Evolutionary conservation across 2,888 invertebrate genomes (phyloP).

Genomic region (Zaprionus lineosus): DNA sequence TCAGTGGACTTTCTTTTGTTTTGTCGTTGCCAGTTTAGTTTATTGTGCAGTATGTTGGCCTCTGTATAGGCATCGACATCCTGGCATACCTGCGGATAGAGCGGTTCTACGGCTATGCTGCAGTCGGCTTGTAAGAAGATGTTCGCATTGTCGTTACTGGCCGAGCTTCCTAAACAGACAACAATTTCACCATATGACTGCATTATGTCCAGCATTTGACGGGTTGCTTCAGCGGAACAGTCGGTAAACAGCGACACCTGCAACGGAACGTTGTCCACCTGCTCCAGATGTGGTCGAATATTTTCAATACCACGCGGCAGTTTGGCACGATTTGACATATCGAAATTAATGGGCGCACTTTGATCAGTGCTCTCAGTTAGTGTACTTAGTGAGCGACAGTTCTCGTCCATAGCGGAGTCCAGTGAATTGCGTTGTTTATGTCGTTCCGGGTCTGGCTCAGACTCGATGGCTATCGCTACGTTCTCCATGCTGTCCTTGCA

Average conservation of each 20-base stretch:
- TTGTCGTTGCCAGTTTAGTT: constrained; percentile 69
- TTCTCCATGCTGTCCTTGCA: constrained; percentile 42
- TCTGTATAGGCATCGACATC: constrained; percentile 82
- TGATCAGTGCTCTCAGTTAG: constrained; percentile 95
- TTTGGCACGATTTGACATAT: constrained; percentile 96
- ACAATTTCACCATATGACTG: constrained; percentile 97
- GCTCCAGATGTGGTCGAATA: constrained; percentile 96
- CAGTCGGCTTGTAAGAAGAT: constrained; percentile 96
- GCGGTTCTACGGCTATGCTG: constrained; percentile 95
- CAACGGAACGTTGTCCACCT: constrained; percentile 98
- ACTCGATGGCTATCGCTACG: constrained; percentile 43
- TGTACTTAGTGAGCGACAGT: constrained; percentile 92
- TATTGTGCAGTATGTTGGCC: constrained; percentile 81
- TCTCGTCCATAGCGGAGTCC: constrained; percentile 85
- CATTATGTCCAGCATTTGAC: constrained; percentile 97
- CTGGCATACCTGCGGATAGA: constrained; percentile 91
- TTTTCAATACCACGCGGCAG: constrained; percentile 98
- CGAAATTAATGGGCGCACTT: constrained; percentile 94
- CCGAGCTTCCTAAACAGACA: constrained; percentile 95
- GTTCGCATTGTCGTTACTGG: constrained; percentile 92
- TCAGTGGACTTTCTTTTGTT: constrained; percentile 33
- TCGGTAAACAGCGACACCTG: constrained; percentile 98
- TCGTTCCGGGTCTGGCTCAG: constrained; percentile 29
- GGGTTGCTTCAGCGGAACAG: constrained; percentile 95
- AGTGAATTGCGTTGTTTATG: constrained; percentile 83